Evolutionary conservation across 2,888 invertebrate genomes (phyloP).

Genomic region (Cantharis rustica): DNA sequence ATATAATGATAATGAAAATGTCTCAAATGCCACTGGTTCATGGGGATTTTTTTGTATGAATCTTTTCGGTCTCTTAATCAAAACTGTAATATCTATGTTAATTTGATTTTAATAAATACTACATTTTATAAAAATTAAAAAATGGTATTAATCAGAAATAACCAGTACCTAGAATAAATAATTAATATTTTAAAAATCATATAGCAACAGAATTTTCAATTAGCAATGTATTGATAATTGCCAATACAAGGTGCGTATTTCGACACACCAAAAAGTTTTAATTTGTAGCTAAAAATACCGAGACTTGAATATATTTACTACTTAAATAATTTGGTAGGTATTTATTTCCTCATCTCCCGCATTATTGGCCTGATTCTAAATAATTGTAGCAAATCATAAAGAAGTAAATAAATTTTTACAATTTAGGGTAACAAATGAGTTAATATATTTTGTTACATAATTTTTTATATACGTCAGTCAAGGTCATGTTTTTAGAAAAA

Average conservation of each 20-base stretch:
- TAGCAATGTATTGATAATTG: background rate
- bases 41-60: too few relatives aligned
- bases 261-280: background rate
- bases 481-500: background rate
- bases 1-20: too few relatives aligned
- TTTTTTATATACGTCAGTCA: background rate
- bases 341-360: background rate
- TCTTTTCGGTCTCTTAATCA: too few relatives aligned
- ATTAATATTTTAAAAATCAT: background rate
- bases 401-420: background rate
- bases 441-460: background rate
- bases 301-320: too few relatives aligned
- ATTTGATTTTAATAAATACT: too few relatives aligned
- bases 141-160: background rate
- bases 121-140: too few relatives aligned
- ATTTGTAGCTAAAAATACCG: background rate
- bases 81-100: too few relatives aligned
- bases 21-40: too few relatives aligned
- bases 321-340: background rate
- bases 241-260: background rate
- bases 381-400: too few relatives aligned
- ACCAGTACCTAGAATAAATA: background rate
- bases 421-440: background rate
- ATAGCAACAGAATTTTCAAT: background rate
- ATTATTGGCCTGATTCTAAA: background rate